Percentiles rank a stretch among this genome's conserved stretches.
phyloP scores from a whole-genome alignment of 2,888 invertebrate species.

The Calliphora vomitoria region DNA sequence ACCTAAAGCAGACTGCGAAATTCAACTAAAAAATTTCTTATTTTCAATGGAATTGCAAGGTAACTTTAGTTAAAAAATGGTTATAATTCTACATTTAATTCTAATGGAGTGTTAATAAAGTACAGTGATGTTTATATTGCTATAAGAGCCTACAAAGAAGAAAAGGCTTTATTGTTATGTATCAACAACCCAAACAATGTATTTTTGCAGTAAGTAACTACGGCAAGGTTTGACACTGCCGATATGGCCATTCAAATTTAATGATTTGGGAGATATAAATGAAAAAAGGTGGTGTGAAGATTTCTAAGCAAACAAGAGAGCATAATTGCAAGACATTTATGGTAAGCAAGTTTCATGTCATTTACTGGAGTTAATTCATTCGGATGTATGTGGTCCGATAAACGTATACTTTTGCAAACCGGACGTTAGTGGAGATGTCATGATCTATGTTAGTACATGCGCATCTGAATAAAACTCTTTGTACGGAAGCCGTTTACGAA shows the following conservation, averaged over 20 bases:
- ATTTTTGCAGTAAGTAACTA: background rate
- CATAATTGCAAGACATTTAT: background rate
- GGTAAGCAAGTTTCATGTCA: constrained; percentile 1
- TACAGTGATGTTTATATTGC: constrained; percentile 1
- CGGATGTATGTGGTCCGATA: no score
- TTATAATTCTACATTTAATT: constrained; percentile 9
- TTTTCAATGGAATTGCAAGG: constrained; percentile 24
- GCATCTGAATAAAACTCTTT: no score
- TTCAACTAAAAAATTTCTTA: constrained; percentile 4
- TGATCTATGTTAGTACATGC: no score
- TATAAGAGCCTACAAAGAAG: background rate
- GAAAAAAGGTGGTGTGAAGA: background rate
- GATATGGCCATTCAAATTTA: constrained; percentile 49
- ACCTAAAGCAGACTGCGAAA: background rate
- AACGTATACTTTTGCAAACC: no score
- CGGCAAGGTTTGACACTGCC: background rate
- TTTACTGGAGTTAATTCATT: background rate
- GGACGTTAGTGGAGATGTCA: no score
- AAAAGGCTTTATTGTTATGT: no score
- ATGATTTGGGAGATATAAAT: constrained; percentile 31
- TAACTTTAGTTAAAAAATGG: constrained; percentile 39
- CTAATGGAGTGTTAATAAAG: constrained; percentile 11
- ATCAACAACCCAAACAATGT: background rate
- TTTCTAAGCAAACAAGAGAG: background rate
- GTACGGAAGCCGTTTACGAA: no score